phyloP scores from a whole-genome alignment of 2,888 invertebrate genomes.

The Zhengitettix transpicula region DNA sequence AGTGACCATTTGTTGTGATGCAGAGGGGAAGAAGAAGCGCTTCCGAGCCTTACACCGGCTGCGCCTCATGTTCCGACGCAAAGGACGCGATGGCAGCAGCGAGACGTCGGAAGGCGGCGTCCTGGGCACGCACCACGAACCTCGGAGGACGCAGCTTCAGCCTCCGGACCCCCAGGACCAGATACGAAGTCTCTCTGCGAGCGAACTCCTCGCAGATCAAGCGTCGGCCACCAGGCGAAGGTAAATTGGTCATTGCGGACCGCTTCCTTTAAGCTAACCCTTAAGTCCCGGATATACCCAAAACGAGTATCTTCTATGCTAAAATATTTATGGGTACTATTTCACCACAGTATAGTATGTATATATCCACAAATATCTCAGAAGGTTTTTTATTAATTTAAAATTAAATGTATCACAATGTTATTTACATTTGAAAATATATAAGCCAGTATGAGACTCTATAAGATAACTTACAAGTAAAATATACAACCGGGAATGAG shows the following conservation, averaged over 20 bases:
- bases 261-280: not conserved
- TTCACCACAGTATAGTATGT: no score
- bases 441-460: no score
- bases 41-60: slow-evolving; percentile 45
- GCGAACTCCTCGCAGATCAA: slow-evolving; percentile 39
- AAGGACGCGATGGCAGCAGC: slow-evolving; percentile 14
- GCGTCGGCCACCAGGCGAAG: not conserved
- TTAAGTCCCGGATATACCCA: not conserved
- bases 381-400: no score
- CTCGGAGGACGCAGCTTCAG: slow-evolving; percentile 5
- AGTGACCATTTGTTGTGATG: not conserved
- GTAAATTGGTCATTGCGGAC: not conserved
- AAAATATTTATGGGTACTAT: no score
- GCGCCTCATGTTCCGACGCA: slow-evolving; percentile 53
- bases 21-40: slow-evolving; percentile 33
- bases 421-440: no score
- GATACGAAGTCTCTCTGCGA: slow-evolving; percentile 42
- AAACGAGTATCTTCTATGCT: no score
- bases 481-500: no score
- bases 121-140: slow-evolving; percentile 9
- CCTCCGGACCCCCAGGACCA: slow-evolving; percentile 5
- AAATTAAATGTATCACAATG: no score
- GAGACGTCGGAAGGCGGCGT: slow-evolving; percentile 22
- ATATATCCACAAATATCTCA: no score
- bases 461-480: no score